A percentile compares a stretch with the other conserved stretches of the same genome.
phyloP scores from a whole-genome alignment of 2,113 vertebrate genomes.

The Pluvianellus socialis region DNA sequence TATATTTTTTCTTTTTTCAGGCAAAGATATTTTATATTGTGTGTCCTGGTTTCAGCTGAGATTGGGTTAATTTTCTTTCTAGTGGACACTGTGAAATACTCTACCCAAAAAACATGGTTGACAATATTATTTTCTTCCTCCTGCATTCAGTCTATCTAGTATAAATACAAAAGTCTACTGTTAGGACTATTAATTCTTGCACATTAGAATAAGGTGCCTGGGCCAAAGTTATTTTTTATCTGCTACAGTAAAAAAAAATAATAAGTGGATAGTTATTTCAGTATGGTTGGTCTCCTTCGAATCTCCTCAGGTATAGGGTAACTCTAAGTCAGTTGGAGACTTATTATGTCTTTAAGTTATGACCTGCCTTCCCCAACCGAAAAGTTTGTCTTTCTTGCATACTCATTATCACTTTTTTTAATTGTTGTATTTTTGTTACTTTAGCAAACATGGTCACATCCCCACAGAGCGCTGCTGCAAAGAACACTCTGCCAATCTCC shows the following conservation, averaged over 20 bases:
- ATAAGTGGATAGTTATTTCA: background rate
- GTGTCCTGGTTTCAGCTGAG: background rate
- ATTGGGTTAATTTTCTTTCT: background rate
- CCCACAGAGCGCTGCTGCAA: background rate
- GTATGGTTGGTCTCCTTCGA: accelerated
- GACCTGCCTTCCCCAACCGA: background rate
- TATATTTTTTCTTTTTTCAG: background rate
- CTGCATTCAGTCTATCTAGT: background rate
- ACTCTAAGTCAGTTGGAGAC: background rate
- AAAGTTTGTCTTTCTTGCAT: background rate
- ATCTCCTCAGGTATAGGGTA: background rate
- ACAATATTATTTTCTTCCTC: background rate
- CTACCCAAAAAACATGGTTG: background rate
- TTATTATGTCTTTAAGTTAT: background rate
- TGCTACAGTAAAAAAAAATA: background rate
- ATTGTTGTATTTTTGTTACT: background rate
- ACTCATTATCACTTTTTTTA: background rate
- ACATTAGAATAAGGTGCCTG: background rate
- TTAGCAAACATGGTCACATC: background rate
- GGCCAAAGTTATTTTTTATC: background rate
- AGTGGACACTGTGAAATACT: background rate
- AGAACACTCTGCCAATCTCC: background rate
- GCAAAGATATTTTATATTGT: background rate
- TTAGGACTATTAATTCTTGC: background rate
- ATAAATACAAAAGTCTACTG: background rate